phyloP scores from a whole-genome alignment of 2,888 invertebrate genomes.

The Plagodis dolabraria region DNA sequence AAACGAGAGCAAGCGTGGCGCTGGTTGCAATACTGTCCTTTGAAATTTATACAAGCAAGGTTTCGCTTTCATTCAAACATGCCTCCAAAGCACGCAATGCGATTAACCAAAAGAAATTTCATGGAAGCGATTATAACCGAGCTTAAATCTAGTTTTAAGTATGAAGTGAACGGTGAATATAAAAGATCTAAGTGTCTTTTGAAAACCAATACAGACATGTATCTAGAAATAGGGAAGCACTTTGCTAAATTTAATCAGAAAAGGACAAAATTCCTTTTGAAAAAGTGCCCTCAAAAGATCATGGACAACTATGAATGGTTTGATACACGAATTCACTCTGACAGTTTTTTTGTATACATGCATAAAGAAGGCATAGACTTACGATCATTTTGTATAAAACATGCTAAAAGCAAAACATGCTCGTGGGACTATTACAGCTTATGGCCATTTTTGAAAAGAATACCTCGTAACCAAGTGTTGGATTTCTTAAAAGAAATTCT shows the following conservation, averaged over 20 bases:
- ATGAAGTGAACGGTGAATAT: too few relatives aligned
- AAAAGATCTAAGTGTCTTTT: too few relatives aligned
- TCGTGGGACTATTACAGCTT: slow-evolving; percentile 38
- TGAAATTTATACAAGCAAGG: slow-evolving; percentile 49
- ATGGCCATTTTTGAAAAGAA: slow-evolving; percentile 11
- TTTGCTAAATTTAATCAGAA: slow-evolving; percentile 33
- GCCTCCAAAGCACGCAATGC: slow-evolving; percentile 38
- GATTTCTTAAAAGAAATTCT: slow-evolving; percentile 3
- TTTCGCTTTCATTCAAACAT: slow-evolving; percentile 38
- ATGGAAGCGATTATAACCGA: too few relatives aligned
- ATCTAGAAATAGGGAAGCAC: too few relatives aligned
- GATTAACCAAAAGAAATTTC: slow-evolving; percentile 53
- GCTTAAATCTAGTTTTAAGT: too few relatives aligned
- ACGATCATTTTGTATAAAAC: slow-evolving; percentile 55
- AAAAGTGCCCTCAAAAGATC: slow-evolving; percentile 49
- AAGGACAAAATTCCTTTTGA: slow-evolving; percentile 55
- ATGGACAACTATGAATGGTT: slow-evolving; percentile 44
- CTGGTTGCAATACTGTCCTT: slow-evolving; percentile 65
- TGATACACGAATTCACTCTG: too few relatives aligned
- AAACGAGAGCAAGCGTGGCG: slow-evolving; percentile 46
- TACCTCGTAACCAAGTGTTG: slow-evolving; percentile 7
- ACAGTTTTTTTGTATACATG: slow-evolving; percentile 32
- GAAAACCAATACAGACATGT: too few relatives aligned
- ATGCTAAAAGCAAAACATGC: slow-evolving; percentile 51
- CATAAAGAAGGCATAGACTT: slow-evolving; percentile 50